Base-by-base conservation (phyloP, 1,140 invertebrate genomes). In the Patella vulgata region DNA sequence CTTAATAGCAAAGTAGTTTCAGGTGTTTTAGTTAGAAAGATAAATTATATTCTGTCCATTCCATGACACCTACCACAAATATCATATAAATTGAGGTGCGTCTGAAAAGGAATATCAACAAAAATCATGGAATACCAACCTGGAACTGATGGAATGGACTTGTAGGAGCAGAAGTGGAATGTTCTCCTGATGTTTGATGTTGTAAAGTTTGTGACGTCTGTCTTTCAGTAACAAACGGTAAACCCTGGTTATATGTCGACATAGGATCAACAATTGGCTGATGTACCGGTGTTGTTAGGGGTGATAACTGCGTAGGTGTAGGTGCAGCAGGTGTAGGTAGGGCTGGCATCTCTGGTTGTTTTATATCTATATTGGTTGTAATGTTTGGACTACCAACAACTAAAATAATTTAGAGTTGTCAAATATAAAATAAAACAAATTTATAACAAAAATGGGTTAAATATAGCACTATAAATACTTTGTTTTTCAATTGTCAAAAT, bases 211-310 rank as follows among this genome's bases (percentile, higher is more conserved):
- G 46, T 19, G 47, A 44, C 21, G 55, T 27, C 11, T 46, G 27
- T n/a, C 46, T 46, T 28, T 59, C 50, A 12, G 61, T 39, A 23
- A 21, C n/a, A 4, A 53, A 33, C 5, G 59, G 25, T n/a, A 55
- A 23, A 36, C 46, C 54, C 12, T 55, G 53, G n/a, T 64, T 63
- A 27, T 60, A 43, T 27, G 63, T 63, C 30, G 50, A 51, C 11
- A 55, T 40, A 36, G 60, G 48, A n/a, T 44, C 52, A 6, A 50
- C 52, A 46, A 59, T 9, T 42, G 68, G 57, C 42, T 78, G 75
- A 51, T 75, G 76, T n/a, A 62, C 68, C 33, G 76, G 75, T 11
- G 78, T 80, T 25, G 59, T 48, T 17, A 73, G 64, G 9, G 75
- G 72, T 27, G 75, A 74, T 30, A 74, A 57, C 56, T 74, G 68